These are phyloP conservation scores for Magallana gigas DNA, from an alignment of 1,140 invertebrate genomes.

Conservation along the genomic window DNA sequence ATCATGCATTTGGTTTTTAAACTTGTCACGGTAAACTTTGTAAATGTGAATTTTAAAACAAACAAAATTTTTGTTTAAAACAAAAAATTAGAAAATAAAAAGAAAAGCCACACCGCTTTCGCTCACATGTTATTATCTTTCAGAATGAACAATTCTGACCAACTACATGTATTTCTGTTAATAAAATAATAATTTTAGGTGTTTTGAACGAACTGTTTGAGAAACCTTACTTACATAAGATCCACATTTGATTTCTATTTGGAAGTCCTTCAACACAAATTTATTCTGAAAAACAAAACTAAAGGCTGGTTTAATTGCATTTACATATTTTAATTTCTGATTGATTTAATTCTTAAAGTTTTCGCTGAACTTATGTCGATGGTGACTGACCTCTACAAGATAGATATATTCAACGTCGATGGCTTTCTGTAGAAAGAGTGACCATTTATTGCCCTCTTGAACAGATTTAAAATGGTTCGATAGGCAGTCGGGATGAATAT, in stretches of 20 bases:
- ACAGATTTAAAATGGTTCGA: neutral
- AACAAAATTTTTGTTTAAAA: too few species aligned
- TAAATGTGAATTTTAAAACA: too few species aligned
- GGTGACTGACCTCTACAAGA: neutral
- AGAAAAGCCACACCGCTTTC: too few species aligned
- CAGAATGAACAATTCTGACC: too few species aligned
- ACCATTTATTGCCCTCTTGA: neutral
- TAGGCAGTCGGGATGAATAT: neutral
- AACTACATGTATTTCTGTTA: too few species aligned
- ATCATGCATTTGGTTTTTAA: neutral
- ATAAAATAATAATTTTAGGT: too few species aligned
- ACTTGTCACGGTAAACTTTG: too few species aligned
- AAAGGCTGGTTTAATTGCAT: neutral
- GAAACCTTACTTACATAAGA: neutral
- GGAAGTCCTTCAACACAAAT: slow-evolving; percentile 1
- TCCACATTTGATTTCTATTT: neutral
- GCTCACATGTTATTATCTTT: too few species aligned
- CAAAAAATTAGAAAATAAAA: too few species aligned
- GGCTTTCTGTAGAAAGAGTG: slow-evolving; percentile 3
- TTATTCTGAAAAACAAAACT: neutral
- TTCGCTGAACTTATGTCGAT: neutral
- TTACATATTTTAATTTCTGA: too few species aligned
- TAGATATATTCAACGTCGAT: slow-evolving; percentile 26
- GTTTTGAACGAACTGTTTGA: too few species aligned
- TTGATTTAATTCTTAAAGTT: too few species aligned